Conservation (phyloP, 2,888 invertebrate species). For the Pollenia angustigena region DNA sequence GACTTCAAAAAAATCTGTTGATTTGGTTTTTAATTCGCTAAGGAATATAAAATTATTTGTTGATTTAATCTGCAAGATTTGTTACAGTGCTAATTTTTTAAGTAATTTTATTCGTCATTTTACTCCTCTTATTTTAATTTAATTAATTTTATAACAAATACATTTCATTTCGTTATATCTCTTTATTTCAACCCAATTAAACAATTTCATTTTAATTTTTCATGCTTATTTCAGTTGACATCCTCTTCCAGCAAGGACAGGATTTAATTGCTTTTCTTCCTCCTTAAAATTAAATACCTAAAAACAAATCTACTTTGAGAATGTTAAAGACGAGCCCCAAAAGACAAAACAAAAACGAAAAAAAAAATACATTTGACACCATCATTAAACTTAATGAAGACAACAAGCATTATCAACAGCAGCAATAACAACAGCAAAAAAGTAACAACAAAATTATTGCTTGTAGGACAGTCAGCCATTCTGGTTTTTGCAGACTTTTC, state of each 20-base stretch:
- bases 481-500: neutral
- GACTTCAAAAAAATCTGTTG: too few relatives aligned
- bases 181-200: slow-evolving; percentile 45
- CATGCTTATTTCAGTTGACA: slow-evolving; percentile 29
- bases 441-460: slow-evolving; percentile 51
- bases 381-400: slow-evolving; percentile 82
- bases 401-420: slow-evolving; percentile 73
- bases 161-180: slow-evolving; percentile 4
- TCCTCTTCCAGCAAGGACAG: slow-evolving; percentile 36
- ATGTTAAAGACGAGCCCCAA: slow-evolving; percentile 29
- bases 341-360: neutral
- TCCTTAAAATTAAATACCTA: slow-evolving; percentile 27
- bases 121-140: neutral
- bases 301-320: slow-evolving; percentile 41
- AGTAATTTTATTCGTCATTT: neutral
- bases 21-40: neutral
- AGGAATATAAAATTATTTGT: too few relatives aligned
- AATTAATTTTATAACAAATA: slow-evolving; percentile 6
- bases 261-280: slow-evolving; percentile 33
- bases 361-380: slow-evolving; percentile 63
- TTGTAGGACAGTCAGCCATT: slow-evolving; percentile 24
- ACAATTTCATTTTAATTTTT: slow-evolving; percentile 37
- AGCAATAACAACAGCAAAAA: slow-evolving; percentile 33
- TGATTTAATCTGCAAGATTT: too few relatives aligned
- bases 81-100: too few relatives aligned